Base-by-base conservation (phyloP, 2,113 vertebrate genomes). In the Malurus cyaneus region DNA sequence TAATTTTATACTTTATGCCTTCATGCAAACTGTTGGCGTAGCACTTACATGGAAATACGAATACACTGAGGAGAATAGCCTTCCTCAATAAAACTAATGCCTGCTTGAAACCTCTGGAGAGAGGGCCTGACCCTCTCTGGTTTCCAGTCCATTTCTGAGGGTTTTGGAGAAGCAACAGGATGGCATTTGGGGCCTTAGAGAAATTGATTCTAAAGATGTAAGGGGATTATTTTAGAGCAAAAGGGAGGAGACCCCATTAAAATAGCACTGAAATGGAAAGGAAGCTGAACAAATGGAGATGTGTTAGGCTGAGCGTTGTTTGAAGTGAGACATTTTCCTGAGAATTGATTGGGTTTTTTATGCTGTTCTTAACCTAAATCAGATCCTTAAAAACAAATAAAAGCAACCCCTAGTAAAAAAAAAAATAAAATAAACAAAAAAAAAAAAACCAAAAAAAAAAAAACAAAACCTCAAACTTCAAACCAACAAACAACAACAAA, bases 201-300 rank as follows among this genome's bases (percentile, higher is more conserved):
- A 89, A 97, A 96, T 92, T 96, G 96, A 96, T 96, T 96, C 96
- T 92, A 92, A 95, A 95, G 92, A 95, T 92, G 69, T 73, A 86
- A 95, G 77, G 49, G 83, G 66, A 56, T 95, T 96, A 90, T 95
- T 97, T 96, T 93, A 96, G 85, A 94, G 78, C 54, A 92, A 91
- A 90, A 87, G 28, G 50, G 89, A 88, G 82, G 82, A 95, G 81
- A 93, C 28, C 57, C 91, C 79, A 92, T 95, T 94, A 94, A 95
- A 94, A 92, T 80, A 95, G 77, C 83, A 88, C 70, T 56, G 62
- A 92, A 96, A 94, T 91, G 72, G 88, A 96, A 92, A 94, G 84
- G 74, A 79, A 89, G 71, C 24, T 83, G 72, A 91, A 76, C 70
- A 97, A 95, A 96, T 87, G 81, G 93, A 95, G 54, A 23, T 20